phyloP scores from a whole-genome alignment of 2,888 invertebrate genomes.

The Argyresthia goedartella region DNA sequence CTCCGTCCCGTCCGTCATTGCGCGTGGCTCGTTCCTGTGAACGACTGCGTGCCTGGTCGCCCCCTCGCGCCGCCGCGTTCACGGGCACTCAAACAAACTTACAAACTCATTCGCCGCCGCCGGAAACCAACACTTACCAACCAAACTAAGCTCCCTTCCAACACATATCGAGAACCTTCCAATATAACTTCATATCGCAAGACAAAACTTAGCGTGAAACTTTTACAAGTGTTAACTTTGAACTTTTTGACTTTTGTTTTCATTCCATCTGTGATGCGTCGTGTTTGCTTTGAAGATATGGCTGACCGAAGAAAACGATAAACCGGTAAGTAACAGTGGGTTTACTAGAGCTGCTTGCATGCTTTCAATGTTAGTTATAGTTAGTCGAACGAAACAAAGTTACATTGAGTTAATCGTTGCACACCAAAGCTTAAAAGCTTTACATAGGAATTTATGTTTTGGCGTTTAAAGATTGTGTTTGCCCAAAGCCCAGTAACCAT shows the following conservation, averaged over 20 bases:
- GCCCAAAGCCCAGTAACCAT: too few relatives aligned
- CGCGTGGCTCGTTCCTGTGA: slow-evolving; percentile 16
- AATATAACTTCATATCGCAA: slow-evolving; percentile 20
- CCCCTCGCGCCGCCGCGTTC: slow-evolving; percentile 21
- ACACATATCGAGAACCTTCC: slow-evolving; percentile 25
- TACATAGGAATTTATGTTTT: too few relatives aligned
- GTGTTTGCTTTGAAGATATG: slow-evolving; percentile 38
- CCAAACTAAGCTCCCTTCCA: slow-evolving; percentile 23
- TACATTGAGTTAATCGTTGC: too few relatives aligned
- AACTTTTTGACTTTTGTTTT: slow-evolving; percentile 40
- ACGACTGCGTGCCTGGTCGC: slow-evolving; percentile 13
- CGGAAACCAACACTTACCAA: slow-evolving; percentile 53
- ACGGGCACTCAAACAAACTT: slow-evolving; percentile 38
- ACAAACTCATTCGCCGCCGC: slow-evolving; percentile 46
- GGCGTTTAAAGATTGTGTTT: too few relatives aligned
- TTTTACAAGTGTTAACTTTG: slow-evolving; percentile 1
- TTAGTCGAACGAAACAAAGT: too few relatives aligned
- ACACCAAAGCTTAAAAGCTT: background rate
- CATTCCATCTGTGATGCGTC: slow-evolving; percentile 29
- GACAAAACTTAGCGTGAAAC: background rate
- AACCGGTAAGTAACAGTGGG: slow-evolving; percentile 52
- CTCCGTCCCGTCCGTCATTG: background rate
- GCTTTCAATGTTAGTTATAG: slow-evolving; percentile 1
- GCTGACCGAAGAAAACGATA: slow-evolving; percentile 50
- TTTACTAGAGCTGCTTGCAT: background rate